Conservation (phyloP, 2,113 vertebrate genomes). For the Phocoena phocoena region DNA sequence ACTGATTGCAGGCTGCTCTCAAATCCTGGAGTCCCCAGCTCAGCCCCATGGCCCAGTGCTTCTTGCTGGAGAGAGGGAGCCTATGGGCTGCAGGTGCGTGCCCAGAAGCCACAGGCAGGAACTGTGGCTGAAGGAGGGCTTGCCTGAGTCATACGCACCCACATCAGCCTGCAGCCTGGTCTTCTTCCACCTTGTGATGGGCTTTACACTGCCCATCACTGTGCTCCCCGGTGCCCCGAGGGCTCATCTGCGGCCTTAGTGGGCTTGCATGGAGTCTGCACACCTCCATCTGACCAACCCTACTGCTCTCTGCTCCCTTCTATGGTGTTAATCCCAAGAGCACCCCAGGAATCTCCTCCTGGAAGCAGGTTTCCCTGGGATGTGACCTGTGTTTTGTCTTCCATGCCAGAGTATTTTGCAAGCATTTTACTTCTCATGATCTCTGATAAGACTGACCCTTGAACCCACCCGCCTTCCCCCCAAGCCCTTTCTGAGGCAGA, state of each 20-base stretch:
- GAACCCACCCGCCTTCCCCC: not conserved
- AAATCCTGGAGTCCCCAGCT: too few relatives aligned
- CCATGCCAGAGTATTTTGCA: not conserved
- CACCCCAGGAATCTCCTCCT: not conserved
- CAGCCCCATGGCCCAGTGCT: accelerated
- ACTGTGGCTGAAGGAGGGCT: not conserved
- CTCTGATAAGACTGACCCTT: not conserved
- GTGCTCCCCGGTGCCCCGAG: not conserved
- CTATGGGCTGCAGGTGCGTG: not conserved
- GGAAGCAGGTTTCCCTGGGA: not conserved
- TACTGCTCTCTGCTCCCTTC: not conserved
- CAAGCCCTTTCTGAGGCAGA: not conserved
- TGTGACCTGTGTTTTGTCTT: not conserved
- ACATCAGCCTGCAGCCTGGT: not conserved
- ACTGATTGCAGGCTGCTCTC: accelerated
- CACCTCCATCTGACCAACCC: accelerated
- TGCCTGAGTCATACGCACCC: accelerated
- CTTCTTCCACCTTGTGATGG: not conserved
- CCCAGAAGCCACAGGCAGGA: not conserved
- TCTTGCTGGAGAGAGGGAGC: not conserved
- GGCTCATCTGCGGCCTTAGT: accelerated
- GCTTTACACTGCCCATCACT: accelerated
- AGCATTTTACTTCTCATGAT: not conserved
- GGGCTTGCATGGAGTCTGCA: not conserved
- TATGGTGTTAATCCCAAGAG: not conserved